phyloP scores from a whole-genome alignment of 1,140 invertebrate genomes.

The Drosophila takahashii region DNA sequence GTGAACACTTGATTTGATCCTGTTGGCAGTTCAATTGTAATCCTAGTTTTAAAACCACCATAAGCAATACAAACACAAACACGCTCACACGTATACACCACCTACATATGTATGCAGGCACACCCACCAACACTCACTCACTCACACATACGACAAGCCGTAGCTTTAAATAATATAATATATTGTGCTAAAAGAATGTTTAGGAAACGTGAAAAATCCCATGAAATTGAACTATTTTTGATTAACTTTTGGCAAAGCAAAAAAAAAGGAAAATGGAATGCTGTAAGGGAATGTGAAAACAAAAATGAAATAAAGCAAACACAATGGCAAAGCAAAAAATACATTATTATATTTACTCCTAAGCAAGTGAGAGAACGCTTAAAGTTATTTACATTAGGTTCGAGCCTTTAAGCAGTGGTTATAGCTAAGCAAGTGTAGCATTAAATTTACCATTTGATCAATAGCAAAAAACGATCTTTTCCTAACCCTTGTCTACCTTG shows the following conservation, averaged over 20 bases:
- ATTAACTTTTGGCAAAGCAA: conserved; percentile 70
- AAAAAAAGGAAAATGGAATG: conserved; percentile 2
- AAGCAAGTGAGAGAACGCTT: conserved; percentile 40
- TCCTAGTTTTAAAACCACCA: conserved; percentile 52
- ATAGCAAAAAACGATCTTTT: conserved; percentile 8
- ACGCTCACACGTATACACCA: conserved; percentile 13
- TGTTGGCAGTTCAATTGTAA: conserved; percentile 68
- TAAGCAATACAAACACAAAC: conserved; percentile 59
- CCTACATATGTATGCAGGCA: conserved; percentile 33
- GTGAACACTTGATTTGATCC: conserved; percentile 31
- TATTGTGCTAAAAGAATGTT: conserved; percentile 58
- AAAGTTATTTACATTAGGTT: conserved; percentile 40
- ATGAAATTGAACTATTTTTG: conserved; percentile 72
- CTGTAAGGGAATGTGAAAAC: conserved; percentile 51
- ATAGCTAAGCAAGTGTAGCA: conserved; percentile 16
- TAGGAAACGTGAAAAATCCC: conserved; percentile 35
- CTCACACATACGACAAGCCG: conserved; percentile 41
- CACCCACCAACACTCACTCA: conserved; percentile 26
- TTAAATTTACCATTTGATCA: not conserved
- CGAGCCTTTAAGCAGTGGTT: conserved; percentile 10
- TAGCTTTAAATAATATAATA: conserved; percentile 70
- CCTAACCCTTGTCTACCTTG: conserved; percentile 23
- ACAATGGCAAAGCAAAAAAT: conserved; percentile 24
- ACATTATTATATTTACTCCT: conserved; percentile 51
- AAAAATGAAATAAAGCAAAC: conserved; percentile 26